A percentile compares a stretch with the other conserved stretches of the same genome.
These are phyloP conservation scores for Pangasius djambal DNA, from an alignment of 2,797 vertebrate species.

Conservation along the genomic window DNA sequence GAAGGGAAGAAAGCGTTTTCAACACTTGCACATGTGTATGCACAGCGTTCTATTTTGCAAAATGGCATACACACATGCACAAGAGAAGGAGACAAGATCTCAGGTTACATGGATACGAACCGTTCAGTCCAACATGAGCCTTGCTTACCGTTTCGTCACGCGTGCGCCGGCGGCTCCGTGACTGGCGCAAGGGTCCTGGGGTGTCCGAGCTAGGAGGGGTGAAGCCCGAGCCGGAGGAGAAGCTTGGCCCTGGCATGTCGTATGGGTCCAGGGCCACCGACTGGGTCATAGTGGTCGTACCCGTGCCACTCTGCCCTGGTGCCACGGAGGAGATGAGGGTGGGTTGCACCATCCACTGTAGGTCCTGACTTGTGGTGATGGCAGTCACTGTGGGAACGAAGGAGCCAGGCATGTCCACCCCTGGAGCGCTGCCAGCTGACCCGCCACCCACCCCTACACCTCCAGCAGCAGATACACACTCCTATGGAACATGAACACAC, in stretches of 20 bases:
- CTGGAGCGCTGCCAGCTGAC: conserved; percentile 68
- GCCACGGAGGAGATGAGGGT: conserved; percentile 95
- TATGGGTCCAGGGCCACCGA: conserved; percentile 84
- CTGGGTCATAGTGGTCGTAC: conserved; percentile 77
- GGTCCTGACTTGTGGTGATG: conserved; percentile 96
- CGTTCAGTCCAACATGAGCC: not conserved
- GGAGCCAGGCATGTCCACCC: conserved; percentile 91
- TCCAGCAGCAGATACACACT: conserved; percentile 84
- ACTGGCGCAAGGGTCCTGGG: conserved; percentile 67
- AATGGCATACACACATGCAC: not conserved
- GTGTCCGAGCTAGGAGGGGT: conserved; percentile 72
- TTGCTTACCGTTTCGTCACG: conserved; percentile 91
- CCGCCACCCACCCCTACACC: conserved; percentile 76
- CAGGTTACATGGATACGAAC: conserved; percentile 1
- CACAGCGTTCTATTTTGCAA: not conserved
- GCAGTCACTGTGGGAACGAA: conserved; percentile 97
- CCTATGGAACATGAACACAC: conserved; percentile 72
- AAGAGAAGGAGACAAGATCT: not conserved
- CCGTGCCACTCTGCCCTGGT: conserved; percentile 82
- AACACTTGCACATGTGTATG: not conserved
- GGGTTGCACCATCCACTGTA: conserved; percentile 98
- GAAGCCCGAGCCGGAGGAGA: conserved; percentile 78
- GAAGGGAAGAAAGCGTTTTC: not conserved
- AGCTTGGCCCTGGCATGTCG: conserved; percentile 92
- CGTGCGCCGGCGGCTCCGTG: conserved; percentile 83